Evolutionary conservation across 1,140 invertebrate genomes (phyloP), one percentile per base, ranked within the genome.

Genomic region (Zelostemma sp.): DNA sequence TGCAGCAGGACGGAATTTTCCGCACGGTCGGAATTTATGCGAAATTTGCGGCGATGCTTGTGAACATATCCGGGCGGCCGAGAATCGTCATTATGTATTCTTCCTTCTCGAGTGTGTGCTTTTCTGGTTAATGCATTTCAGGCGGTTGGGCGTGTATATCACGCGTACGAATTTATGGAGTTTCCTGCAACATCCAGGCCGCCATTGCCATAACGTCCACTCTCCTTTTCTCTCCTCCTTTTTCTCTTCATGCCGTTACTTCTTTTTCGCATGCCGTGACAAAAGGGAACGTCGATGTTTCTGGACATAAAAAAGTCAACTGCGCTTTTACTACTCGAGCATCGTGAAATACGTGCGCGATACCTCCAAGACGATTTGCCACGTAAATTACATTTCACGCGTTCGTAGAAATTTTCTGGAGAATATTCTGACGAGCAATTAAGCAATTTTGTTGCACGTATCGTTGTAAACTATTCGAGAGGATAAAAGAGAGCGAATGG

Each of bases 101-200:
- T 57, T 48, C 54, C 46, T 56, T 1, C 35, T 50, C 19, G 18
- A 12, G 17, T 47, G 16, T 38, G 50, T 19, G 25, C 35, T 50
- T 48, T 14, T 45, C 58, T 56, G 56, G 67, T 72, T 78, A 72
- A 75, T 76, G 72, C 64, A 74, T 76, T 74, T 72, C 60, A 71
- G 59, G 65, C 61, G 55, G 57, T 53, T 31, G 35, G 40, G 48
- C 47, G 45, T 55, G 17, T 65, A 51, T 58, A 59, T 67, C 57
- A 59, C 63, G 51, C 43, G 49, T 55, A 69, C 59, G 38, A 75
- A 73, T 78, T 75, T 73, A 76, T 75, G 68, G 51, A 64, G 57
- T 64, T 78, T 73, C 48, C 57, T 63, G 8, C 15, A 48, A 28
- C 43, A 40, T 47, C 31, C 43, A 19, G 31, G 33, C 31, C 46